Evolutionary conservation across 1,140 invertebrate genomes (phyloP), one percentile per base, ranked within the genome.

Genomic region (Drosophila erecta): DNA sequence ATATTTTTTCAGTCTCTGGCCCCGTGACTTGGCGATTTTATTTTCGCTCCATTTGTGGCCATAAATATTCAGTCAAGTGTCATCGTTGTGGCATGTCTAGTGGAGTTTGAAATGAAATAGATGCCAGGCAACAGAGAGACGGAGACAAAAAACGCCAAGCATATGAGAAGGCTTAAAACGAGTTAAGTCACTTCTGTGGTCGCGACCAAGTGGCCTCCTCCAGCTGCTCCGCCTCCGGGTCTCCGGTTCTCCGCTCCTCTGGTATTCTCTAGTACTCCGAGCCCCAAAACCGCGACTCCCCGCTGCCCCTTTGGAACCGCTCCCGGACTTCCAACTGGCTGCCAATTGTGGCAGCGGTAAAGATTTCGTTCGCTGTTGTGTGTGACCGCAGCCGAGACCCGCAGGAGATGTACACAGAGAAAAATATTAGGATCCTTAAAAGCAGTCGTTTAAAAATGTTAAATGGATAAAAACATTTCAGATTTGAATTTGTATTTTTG

Each of bases 31-130:
- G 83, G 83, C 83, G 84, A 87, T 87, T 87, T 87, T 87, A 83
- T 87, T 87, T 87, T 89, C 84, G 84, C 84, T 87, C 84, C 84
- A 87, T 89, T 87, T 87, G 79, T 80, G 84, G 84, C 76, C 84
- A 87, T 87, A 87, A 87, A 87, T 87, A 87, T 87, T 87, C 84
- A 87, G 84, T 87, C 84, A 87, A 89, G 84, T 87, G 84, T 89
- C 83, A 87, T 87, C 72, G 79, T 83, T 74, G 79, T 76, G 78
- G 84, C 84, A 83, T 79, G 79, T 84, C 79, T 87, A 84, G 61
- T 89, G 79, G 79, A 87, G 83, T 89, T 87, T 83, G 58, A 84
- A 89, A 83, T 87, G 84, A 89, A 89, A 89, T 87, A 87, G 83
- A 87, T 83, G 81, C 79, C 79, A 61, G 76, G 50, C 58, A 55